A percentile compares a stretch with the other conserved stretches of the same genome.
Evolutionary conservation across 2,888 invertebrate species (phyloP).

Genomic region (Acanthosepion lycidas): DNA sequence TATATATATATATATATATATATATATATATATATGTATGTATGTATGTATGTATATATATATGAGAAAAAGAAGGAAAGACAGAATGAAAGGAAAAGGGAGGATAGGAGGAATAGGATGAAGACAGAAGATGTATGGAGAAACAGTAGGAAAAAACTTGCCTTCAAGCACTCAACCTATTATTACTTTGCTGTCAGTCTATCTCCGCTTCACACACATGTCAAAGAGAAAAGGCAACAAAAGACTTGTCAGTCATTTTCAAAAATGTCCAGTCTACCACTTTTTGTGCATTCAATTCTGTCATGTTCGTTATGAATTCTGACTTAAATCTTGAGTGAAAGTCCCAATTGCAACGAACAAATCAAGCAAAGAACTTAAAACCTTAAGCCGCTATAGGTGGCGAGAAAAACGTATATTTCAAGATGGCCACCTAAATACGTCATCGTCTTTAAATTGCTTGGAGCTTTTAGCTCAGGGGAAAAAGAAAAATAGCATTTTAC

Average conservation of each 20-base stretch:
- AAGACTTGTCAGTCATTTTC: conserved; percentile 21
- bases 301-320: conserved; percentile 18
- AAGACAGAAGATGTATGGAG: not conserved
- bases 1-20: not conserved
- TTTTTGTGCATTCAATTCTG: conserved; percentile 18
- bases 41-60: not conserved
- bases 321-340: not conserved
- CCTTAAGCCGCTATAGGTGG: not conserved
- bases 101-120: not conserved
- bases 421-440: not conserved
- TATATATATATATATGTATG: not conserved
- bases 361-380: not conserved
- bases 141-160: not conserved
- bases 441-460: not conserved
- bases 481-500: not conserved
- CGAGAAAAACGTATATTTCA: not conserved
- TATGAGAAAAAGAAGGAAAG: not conserved
- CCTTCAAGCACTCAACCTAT: not conserved
- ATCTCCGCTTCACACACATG: not conserved
- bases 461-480: not conserved
- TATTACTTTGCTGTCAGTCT: not conserved
- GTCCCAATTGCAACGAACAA: not conserved
- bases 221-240: not conserved
- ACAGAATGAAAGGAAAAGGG: not conserved
- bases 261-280: not conserved